Evolutionary conservation across 2,113 vertebrate species (phyloP), one percentile per base, ranked within the genome.

Genomic region (Acanthochromis polyacanthus): DNA sequence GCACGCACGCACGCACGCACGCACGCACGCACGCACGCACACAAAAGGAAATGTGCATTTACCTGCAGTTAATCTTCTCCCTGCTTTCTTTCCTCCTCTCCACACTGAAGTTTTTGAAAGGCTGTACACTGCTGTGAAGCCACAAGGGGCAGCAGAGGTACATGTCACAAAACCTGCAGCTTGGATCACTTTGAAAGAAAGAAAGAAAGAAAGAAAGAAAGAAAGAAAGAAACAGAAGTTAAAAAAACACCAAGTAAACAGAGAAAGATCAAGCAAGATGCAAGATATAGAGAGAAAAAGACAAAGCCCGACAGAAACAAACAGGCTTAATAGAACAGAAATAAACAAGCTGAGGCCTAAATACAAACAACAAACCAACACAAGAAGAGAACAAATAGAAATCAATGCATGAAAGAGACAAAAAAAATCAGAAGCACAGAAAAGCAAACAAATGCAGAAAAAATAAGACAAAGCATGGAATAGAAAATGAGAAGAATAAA

Each of bases 141-240:
- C 93, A 93, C 87, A 46, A 78, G 93, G 85, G 90, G 92, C 92
- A 93, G 91, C 82, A 93, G 85, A 95, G 79, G 86, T 59, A 88
- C 89, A 92, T 16, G 36, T 14, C 36, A 89, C 6, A 10, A 50
- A 1, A 65, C 40, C 59, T 46, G 30, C 66, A 63, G 71, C 58
- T 25, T 32, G 4, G 16, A 38, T 28, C 57, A 20, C 15, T 65
- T 8, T 59, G 15, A 75, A 71, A 25, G 30, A 73, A 11, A 64
- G 22, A 53, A 12, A 20, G 0, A 40, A 20, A 25, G 17, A 15
- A 53, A 45, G 40, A 43, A 14, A 43, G 40, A 43, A 43, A 43
- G 40, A 43, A 43, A 43, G 40, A 43, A 38, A 38, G 43, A 74
- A 12, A 61, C n/a, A 25, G 10, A 22, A 0, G 48, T 43, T 3